Percentiles rank a stretch among this genome's conserved stretches.
phyloP scores from a whole-genome alignment of 1,140 invertebrate species.

The Drosophila neocordata region DNA sequence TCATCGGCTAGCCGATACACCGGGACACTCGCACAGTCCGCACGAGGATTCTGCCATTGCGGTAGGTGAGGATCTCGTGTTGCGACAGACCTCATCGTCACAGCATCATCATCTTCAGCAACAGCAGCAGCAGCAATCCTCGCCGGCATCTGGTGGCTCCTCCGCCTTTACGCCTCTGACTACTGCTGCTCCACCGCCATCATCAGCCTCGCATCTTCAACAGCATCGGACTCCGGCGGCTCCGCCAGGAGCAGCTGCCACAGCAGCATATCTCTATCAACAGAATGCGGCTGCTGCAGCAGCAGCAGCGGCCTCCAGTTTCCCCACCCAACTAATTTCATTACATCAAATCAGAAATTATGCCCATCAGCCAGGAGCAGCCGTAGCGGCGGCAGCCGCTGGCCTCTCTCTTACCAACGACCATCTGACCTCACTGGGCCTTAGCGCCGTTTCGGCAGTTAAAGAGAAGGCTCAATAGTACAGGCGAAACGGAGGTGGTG shows the following conservation, averaged over 20 bases:
- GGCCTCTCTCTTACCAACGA: conserved; percentile 79
- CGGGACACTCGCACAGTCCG: conserved; percentile 74
- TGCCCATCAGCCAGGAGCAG: conserved; percentile 91
- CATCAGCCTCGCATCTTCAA: conserved; percentile 84
- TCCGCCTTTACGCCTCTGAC: conserved; percentile 92
- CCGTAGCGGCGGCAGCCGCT: conserved; percentile 83
- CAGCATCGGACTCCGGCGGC: conserved; percentile 86
- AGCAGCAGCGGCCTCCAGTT: conserved; percentile 86
- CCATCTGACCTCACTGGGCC: conserved; percentile 74
- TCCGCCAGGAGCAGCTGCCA: conserved; percentile 84
- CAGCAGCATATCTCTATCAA: conserved; percentile 73
- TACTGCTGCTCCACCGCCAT: conserved; percentile 87
- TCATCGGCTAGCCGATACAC: conserved; percentile 65
- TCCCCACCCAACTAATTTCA: conserved; percentile 97
- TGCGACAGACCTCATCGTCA: conserved; percentile 53
- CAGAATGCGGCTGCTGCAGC: conserved; percentile 85
- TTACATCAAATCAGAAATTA: conserved; percentile 98
- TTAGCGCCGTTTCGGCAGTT: conserved; percentile 63
- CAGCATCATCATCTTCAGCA: conserved; percentile 67
- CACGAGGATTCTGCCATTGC: conserved; percentile 78
- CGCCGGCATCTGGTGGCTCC: conserved; percentile 83
- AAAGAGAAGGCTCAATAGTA: conserved; percentile 83
- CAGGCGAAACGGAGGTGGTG: conserved; percentile 32
- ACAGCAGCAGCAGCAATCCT: conserved; percentile 72
- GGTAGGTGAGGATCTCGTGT: conserved; percentile 83